Base-by-base conservation (phyloP, 2,113 vertebrate genomes). In the Isurus oxyrinchus region DNA sequence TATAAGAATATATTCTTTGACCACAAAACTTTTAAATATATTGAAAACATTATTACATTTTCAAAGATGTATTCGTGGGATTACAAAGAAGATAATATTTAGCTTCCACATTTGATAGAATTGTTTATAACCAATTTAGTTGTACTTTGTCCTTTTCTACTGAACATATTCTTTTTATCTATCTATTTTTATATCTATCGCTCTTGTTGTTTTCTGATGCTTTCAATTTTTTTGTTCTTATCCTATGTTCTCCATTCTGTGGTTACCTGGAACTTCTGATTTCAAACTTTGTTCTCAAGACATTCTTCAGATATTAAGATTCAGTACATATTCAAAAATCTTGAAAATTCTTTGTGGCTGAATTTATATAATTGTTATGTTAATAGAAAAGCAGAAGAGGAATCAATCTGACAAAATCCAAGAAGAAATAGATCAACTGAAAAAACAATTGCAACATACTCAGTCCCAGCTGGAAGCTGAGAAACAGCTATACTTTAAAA, bases 401-500 rank as follows among this genome's bases (percentile, higher is more conserved):
- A 97, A 97, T 16, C 98, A 98, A 96, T 98, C 97, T 0, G 97
- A 98, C 96, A 98, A 98, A 96, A 96, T 98, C 81, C 98, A 98
- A 96, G 97, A 97, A 25, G 99, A 99, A 96, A 97, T 98, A 1
- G 97, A 98, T 95, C 97, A 97, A 96, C 97, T 99, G 84, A 99
- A 99, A 97, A 97, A 98, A 35, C 98, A 99, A 97, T 97, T 99
- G 96, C 98, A 97, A 44, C 96, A 97, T 49, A 98, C 99, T 96
- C 98, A 97, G 97, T 98, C 98, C 96, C 98, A 99, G 96, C 96
- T 99, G 57, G 98, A 98, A 96, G 97, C 98, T 57, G 99, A 98
- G 69, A 98, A 99, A 79, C 98, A 98, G 3, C 97, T 97, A 72
- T 97, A 98, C 1, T 96, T 97, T 0, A 96, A 96, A 96, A 98